These are phyloP conservation scores for Hydrozoanthus gracilis DNA, from an alignment of 92 coral and sea anemone species.

Conservation along the genomic window DNA sequence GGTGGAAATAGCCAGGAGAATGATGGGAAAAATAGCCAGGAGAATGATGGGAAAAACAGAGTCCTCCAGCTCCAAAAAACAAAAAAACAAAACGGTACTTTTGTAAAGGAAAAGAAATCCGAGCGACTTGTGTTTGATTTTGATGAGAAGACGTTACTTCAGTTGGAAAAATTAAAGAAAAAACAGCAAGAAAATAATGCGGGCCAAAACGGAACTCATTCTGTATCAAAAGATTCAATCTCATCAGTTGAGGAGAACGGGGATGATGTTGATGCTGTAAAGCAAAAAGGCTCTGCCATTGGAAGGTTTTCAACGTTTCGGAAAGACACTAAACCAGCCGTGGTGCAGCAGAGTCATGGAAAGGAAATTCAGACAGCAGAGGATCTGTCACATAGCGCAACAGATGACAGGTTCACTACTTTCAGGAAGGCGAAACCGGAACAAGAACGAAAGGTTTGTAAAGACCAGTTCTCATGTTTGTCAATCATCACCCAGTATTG, in stretches of 20 bases:
- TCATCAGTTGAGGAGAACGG: neutral
- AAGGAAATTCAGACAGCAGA: neutral
- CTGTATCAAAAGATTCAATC: neutral
- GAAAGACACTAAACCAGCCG: slow-evolving; percentile 29
- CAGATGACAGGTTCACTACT: slow-evolving; percentile 56
- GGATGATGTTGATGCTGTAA: slow-evolving; percentile 23
- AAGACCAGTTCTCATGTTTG: neutral
- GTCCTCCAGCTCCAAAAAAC: neutral
- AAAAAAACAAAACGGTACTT: neutral
- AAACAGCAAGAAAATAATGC: slow-evolving; percentile 4
- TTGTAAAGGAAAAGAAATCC: slow-evolving; percentile 40
- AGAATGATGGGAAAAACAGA: neutral
- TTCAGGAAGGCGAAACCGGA: slow-evolving; percentile 46
- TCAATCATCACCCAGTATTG: too few species aligned
- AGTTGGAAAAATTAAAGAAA: neutral
- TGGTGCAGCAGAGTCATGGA: neutral
- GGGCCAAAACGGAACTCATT: neutral
- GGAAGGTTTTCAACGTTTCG: slow-evolving; percentile 63
- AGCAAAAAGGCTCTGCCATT: slow-evolving; percentile 16
- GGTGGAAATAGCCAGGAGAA: neutral
- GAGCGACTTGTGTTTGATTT: slow-evolving; percentile 66
- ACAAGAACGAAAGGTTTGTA: slow-evolving; percentile 7
- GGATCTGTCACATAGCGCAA: slow-evolving; percentile 25
- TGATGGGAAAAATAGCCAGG: neutral
- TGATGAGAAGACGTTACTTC: slow-evolving; percentile 45